These are phyloP conservation scores for Zaprionus bogoriensis DNA, from an alignment of 2,888 invertebrate species.

Conservation along the genomic window DNA sequence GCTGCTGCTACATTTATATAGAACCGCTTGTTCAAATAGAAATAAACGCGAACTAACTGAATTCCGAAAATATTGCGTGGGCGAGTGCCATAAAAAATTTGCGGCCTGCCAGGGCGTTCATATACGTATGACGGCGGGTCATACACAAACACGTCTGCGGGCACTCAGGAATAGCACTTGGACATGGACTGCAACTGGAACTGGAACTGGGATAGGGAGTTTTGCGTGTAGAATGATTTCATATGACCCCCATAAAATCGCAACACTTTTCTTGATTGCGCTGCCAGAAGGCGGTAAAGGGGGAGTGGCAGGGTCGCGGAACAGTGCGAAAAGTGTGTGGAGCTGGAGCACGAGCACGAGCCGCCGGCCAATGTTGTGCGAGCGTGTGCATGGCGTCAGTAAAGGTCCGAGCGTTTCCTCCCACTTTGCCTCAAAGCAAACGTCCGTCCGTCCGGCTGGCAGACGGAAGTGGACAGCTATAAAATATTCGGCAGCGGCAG, in stretches of 20 bases:
- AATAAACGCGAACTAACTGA: not conserved
- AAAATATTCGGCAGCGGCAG: slow-evolving; percentile 47
- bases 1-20: not conserved
- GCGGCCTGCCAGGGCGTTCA: not conserved
- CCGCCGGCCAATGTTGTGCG: slow-evolving; percentile 21
- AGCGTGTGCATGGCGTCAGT: not conserved
- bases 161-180: not conserved
- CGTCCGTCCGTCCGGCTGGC: not conserved
- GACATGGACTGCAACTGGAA: not conserved
- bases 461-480: slow-evolving; percentile 62
- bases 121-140: slow-evolving; percentile 1
- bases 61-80: slow-evolving; percentile 35
- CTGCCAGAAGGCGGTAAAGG: not conserved
- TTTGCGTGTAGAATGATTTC: slow-evolving; percentile 48
- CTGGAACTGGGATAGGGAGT: slow-evolving; percentile 1
- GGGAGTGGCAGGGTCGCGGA: not conserved
- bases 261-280: slow-evolving; percentile 65
- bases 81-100: slow-evolving; percentile 32
- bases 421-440: not conserved
- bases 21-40: not conserved
- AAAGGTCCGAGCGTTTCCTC: not conserved
- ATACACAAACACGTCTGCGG: not conserved
- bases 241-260: slow-evolving; percentile 42
- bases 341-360: slow-evolving; percentile 6
- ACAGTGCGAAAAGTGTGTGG: not conserved